phyloP scores from a whole-genome alignment of 2,888 invertebrate genomes.

The Xestia c-nigrum region DNA sequence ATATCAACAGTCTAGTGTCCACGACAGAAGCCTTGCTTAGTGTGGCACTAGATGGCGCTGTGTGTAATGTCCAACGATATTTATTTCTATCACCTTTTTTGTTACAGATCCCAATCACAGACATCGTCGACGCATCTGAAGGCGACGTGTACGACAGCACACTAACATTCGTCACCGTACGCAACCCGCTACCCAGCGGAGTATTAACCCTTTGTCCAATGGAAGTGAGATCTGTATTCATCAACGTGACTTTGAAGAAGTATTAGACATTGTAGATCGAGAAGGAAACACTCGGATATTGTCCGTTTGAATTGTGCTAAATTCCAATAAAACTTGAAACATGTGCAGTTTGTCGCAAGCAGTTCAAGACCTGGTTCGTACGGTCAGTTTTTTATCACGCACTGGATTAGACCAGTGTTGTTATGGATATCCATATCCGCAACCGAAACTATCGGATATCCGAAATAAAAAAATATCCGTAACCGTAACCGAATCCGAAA shows the following conservation, averaged over 20 bases:
- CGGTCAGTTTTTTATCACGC: background rate
- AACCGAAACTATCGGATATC: too few relatives aligned
- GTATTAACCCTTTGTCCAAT: conserved; percentile 89
- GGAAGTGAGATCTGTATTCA: conserved; percentile 90
- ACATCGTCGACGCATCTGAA: conserved; percentile 82
- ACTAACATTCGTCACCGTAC: conserved; percentile 87
- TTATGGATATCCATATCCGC: too few relatives aligned
- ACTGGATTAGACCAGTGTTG: background rate
- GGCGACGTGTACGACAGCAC: conserved; percentile 86
- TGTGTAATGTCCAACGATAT: too few relatives aligned
- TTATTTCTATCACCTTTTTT: conserved; percentile 35
- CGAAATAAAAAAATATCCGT: too few relatives aligned
- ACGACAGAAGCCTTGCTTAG: too few relatives aligned
- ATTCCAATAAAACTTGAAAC: background rate
- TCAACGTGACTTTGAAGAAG: conserved; percentile 79
- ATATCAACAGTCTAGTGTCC: too few relatives aligned
- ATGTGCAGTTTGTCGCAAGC: background rate
- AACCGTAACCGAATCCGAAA: too few relatives aligned
- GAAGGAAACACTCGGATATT: conserved; percentile 29
- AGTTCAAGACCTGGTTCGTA: background rate
- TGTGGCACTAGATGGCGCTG: too few relatives aligned
- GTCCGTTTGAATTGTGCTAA: conserved; percentile 1
- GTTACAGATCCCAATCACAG: conserved; percentile 88
- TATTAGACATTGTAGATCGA: conserved; percentile 48
- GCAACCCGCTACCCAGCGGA: conserved; percentile 73